These are phyloP conservation scores for Cheilosia pagana DNA, from an alignment of 2,888 invertebrate genomes.

Conservation along the genomic window DNA sequence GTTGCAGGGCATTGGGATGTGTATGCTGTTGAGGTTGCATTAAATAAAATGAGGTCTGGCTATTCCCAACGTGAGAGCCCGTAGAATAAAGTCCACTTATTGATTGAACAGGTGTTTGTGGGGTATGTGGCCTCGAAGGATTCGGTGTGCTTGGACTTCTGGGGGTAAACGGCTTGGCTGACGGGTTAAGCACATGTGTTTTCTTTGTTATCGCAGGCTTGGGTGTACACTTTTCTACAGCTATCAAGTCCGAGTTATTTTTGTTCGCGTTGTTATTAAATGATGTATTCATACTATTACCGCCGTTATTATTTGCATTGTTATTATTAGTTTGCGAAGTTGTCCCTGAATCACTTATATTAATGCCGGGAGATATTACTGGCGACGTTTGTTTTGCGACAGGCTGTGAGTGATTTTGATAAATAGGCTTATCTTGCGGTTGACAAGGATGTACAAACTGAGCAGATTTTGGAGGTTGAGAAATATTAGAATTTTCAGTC, in stretches of 20 bases:
- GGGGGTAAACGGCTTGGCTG: constrained; percentile 93
- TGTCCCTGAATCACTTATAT: constrained; percentile 41
- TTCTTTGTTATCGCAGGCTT: constrained; percentile 82
- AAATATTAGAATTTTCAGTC: constrained; percentile 75
- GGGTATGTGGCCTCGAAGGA: constrained; percentile 91
- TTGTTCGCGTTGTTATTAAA: constrained; percentile 60
- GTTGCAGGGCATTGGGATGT: constrained; percentile 81
- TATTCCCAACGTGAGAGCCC: constrained; percentile 80
- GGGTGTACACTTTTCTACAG: constrained; percentile 86
- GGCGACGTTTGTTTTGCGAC: constrained; percentile 60
- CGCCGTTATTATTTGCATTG: constrained; percentile 45
- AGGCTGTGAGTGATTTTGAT: constrained; percentile 61
- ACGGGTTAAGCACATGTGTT: constrained; percentile 94
- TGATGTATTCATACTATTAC: constrained; percentile 72
- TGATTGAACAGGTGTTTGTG: constrained; percentile 89
- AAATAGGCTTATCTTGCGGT: constrained; percentile 66
- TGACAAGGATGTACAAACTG: constrained; percentile 56
- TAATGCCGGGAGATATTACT: constrained; percentile 59
- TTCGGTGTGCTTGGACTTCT: constrained; percentile 87
- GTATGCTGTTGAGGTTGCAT: constrained; percentile 81
- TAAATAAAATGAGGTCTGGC: constrained; percentile 82
- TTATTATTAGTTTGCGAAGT: constrained; percentile 45
- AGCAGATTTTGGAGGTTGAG: constrained; percentile 59
- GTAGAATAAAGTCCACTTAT: constrained; percentile 81
- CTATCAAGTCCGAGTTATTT: constrained; percentile 51